Percentiles rank a stretch among this genome's conserved stretches.
phyloP scores from a whole-genome alignment of 2,888 invertebrate species.

The Drosophila atripex region DNA sequence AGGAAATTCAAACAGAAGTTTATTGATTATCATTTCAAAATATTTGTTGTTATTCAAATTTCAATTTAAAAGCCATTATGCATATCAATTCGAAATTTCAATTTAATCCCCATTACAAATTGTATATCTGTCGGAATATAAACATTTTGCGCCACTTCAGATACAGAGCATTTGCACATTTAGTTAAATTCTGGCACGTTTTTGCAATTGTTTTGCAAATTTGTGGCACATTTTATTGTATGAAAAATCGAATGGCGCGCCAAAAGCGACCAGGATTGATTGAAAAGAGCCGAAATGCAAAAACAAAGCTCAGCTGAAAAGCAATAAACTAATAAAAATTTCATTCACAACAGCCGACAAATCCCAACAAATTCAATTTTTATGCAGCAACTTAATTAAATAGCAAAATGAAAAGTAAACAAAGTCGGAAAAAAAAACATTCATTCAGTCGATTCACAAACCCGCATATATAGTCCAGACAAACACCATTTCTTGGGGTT shows the following conservation, averaged over 20 bases:
- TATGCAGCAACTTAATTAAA: slow-evolving; percentile 37
- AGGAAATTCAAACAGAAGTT: too few species aligned
- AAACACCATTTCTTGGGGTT: slow-evolving; percentile 19
- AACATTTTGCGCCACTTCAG: slow-evolving; percentile 16
- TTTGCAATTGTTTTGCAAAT: slow-evolving; percentile 34
- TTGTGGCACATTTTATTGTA: slow-evolving; percentile 35
- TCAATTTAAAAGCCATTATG: not conserved
- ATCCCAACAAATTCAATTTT: slow-evolving; percentile 40
- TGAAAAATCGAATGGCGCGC: slow-evolving; percentile 32
- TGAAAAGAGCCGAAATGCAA: slow-evolving; percentile 24
- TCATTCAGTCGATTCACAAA: slow-evolving; percentile 14
- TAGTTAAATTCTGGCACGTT: slow-evolving; percentile 37
- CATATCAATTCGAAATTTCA: slow-evolving; percentile 4
- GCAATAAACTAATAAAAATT: slow-evolving; percentile 39
- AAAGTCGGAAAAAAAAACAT: slow-evolving; percentile 7
- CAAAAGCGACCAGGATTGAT: slow-evolving; percentile 25
- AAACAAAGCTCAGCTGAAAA: slow-evolving; percentile 9
- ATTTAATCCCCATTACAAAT: slow-evolving; percentile 22
- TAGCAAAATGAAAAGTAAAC: slow-evolving; percentile 18
- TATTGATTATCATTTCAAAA: too few species aligned
- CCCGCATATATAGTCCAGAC: slow-evolving; percentile 23
- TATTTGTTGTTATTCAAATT: not conserved
- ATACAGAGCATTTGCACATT: slow-evolving; percentile 12
- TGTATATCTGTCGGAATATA: slow-evolving; percentile 8
- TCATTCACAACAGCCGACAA: slow-evolving; percentile 22